Evolutionary conservation across 2,113 vertebrate species (phyloP).

Genomic region (Pollimyrus isidori): DNA sequence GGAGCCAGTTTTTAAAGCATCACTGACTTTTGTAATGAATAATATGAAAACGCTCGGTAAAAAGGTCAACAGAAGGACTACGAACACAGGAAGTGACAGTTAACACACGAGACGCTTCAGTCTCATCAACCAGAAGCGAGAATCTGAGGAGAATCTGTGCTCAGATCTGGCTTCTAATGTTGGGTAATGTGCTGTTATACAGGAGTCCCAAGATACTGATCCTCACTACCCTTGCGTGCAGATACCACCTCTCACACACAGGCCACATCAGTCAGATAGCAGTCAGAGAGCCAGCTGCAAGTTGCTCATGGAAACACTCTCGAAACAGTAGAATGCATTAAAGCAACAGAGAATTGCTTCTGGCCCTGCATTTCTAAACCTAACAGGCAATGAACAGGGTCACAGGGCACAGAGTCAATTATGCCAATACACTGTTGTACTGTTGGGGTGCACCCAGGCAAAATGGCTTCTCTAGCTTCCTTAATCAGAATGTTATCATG

Average conservation of each 20-base stretch:
- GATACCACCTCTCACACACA: neutral
- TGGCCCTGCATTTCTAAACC: neutral
- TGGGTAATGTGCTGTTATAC: neutral
- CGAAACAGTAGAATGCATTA: neutral
- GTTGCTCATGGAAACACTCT: neutral
- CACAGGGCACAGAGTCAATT: neutral
- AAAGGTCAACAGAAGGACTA: neutral
- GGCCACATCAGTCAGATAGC: neutral
- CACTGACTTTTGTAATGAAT: neutral
- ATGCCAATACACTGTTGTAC: neutral
- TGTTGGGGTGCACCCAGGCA: neutral
- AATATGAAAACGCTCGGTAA: neutral
- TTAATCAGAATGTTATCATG: neutral
- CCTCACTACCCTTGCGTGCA: neutral
- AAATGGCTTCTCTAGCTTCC: neutral
- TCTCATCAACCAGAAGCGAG: neutral
- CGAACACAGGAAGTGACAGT: neutral
- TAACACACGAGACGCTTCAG: neutral
- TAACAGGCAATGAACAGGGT: neutral
- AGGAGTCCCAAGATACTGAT: neutral
- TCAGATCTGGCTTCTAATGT: neutral
- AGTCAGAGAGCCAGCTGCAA: neutral
- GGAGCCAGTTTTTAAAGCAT: neutral
- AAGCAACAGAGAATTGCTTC: neutral
- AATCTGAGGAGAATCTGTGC: neutral